Percentiles rank a stretch among this genome's conserved stretches.
These are phyloP conservation scores for Fopius arisanus DNA, from an alignment of 1,140 invertebrate genomes.

Conservation along the genomic window DNA sequence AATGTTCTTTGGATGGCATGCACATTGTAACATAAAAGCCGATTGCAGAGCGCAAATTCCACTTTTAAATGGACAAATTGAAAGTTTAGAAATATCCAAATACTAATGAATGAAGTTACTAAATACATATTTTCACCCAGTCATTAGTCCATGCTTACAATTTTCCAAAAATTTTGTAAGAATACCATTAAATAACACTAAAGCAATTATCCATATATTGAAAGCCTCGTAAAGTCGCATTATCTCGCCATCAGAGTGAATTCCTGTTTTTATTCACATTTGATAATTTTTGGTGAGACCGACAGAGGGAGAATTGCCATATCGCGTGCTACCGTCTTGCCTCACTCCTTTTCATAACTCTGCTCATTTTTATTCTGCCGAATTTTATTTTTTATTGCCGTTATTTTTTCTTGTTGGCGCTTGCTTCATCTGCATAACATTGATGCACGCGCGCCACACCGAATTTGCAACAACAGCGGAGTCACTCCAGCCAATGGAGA, in stretches of 20 bases:
- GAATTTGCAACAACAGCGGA: not conserved
- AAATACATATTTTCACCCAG: not conserved
- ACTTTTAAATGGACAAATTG: not conserved
- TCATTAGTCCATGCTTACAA: not conserved
- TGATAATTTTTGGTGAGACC: not conserved
- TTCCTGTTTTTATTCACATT: conserved; percentile 3
- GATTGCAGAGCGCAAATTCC: not conserved
- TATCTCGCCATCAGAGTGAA: not conserved
- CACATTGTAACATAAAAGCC: not conserved
- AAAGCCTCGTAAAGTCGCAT: not conserved
- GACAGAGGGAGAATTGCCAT: not conserved
- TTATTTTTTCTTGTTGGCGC: not conserved
- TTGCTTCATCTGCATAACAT: not conserved
- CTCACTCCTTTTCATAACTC: not conserved
- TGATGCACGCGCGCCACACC: not conserved
- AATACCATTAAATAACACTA: not conserved
- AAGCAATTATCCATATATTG: not conserved
- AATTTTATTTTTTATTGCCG: not conserved
- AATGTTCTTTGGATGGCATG: not conserved
- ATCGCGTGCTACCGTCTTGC: not conserved
- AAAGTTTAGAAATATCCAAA: not conserved
- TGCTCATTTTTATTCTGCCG: not conserved
- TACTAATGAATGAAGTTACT: not conserved
- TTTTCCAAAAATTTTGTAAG: not conserved
- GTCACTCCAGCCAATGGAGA: not conserved